phyloP scores from a whole-genome alignment of 1,140 invertebrate genomes.

The Atta texana region DNA sequence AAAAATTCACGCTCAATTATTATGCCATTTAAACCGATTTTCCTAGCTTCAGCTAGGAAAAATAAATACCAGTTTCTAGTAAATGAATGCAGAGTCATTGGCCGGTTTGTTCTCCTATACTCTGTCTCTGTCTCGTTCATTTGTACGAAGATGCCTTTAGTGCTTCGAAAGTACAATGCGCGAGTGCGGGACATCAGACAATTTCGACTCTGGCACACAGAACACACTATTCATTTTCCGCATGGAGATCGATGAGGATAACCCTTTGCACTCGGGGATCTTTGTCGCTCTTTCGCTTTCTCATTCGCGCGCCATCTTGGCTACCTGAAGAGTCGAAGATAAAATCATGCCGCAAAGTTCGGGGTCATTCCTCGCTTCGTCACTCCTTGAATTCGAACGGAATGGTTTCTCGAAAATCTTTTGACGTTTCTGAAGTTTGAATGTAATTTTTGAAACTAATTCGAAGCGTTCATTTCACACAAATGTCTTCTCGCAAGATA shows the following conservation, averaged over 20 bases:
- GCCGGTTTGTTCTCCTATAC: not conserved
- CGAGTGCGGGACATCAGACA: conserved; percentile 58
- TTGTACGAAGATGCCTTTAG: conserved; percentile 65
- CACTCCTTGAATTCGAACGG: conserved; percentile 58
- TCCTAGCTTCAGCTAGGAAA: not conserved
- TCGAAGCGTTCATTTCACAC: not conserved
- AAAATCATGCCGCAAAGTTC: conserved; percentile 64
- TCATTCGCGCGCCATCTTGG: conserved; percentile 46
- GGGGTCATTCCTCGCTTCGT: conserved; percentile 41
- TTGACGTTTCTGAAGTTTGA: not conserved
- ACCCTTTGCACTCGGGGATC: conserved; percentile 63
- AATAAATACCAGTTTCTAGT: not conserved
- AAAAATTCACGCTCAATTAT: conserved; percentile 27
- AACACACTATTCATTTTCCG: conserved; percentile 77
- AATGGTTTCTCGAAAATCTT: conserved; percentile 65
- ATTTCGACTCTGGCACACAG: conserved; percentile 63
- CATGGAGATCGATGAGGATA: conserved; percentile 69
- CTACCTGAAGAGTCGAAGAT: conserved; percentile 52
- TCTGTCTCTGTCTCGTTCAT: not conserved
- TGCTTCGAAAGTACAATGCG: conserved; percentile 59
- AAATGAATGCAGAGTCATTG: conserved; percentile 27
- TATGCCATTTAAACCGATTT: conserved; percentile 8
- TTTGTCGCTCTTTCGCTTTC: conserved; percentile 39
- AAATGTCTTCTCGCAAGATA: not conserved
- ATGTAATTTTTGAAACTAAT: not conserved